A percentile compares a stretch with the other conserved stretches of the same genome.
Conservation (phyloP, 2,888 invertebrate species). For the Sinhomidia bicolor region DNA sequence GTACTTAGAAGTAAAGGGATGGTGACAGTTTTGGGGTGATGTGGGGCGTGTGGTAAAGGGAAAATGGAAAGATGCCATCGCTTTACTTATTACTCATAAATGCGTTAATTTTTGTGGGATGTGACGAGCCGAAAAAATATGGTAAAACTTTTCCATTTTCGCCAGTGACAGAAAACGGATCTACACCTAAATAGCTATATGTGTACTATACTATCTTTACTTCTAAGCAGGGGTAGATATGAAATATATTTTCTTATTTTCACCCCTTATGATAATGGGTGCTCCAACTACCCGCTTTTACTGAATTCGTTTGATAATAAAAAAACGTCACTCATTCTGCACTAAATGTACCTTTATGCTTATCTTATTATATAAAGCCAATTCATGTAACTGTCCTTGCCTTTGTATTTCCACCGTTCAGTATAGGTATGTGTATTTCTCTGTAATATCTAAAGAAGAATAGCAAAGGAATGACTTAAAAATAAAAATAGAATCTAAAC, state of each 20-base stretch:
- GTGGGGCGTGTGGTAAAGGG: neutral
- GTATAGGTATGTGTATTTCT: neutral
- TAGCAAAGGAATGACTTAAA: too few species aligned
- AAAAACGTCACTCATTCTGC: neutral
- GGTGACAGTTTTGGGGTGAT: neutral
- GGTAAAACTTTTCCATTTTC: constrained; percentile 68
- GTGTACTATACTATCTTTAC: neutral
- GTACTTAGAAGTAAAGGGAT: constrained; percentile 6
- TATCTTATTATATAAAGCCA: neutral
- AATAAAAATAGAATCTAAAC: too few species aligned
- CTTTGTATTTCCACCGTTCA: too few species aligned
- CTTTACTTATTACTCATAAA: constrained; percentile 48
- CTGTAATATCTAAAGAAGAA: too few species aligned
- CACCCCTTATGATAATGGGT: neutral
- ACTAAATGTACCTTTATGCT: neutral
- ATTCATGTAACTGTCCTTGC: too few species aligned
- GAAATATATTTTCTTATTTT: neutral
- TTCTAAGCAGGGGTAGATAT: neutral
- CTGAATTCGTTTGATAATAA: constrained; percentile 7
- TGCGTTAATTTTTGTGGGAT: constrained; percentile 63
- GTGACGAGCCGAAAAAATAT: constrained; percentile 60
- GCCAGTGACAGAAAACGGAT: constrained; percentile 28
- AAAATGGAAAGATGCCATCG: neutral
- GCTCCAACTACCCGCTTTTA: neutral
- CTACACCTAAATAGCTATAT: neutral